Base-by-base conservation (phyloP, 2,113 vertebrate species). In the Notarius quadriscutis region DNA sequence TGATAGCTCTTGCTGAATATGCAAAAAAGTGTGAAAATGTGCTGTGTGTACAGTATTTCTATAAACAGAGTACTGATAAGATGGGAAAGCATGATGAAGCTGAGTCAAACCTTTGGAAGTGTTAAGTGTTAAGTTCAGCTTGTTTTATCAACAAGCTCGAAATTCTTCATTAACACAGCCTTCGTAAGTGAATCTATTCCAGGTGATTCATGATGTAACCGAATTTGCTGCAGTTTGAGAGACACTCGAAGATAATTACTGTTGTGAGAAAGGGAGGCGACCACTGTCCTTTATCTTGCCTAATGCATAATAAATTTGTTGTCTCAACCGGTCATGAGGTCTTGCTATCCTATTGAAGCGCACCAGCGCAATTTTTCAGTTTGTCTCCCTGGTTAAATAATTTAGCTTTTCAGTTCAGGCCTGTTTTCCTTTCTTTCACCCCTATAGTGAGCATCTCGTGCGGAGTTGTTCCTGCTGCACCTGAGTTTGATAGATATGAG, bases 231-330 rank as follows among this genome's bases (percentile, higher is more conserved):
- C 91, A 90, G 91, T 92, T 83, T 69, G 90, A 92, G 91, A 94
- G 90, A 89, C 90, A 92, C 91, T 84, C 74, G 90, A 90, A 87
- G 92, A 89, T 93, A 91, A 91, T 91, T 92, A 83, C 58, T 25
- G 89, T 92, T 92, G 90, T 93, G 89, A 90, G 92, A 88, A 90
- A 94, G 94, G 94, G 90, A 94, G 88, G 92, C 92, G 94, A 95
- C 95, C 94, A 94, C 94, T 95, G 94, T 93, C 92, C 94, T 95
- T 95, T 95, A 95, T 95, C 95, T 95, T 87, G 83, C 87, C 89
- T 91, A 91, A 90, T 93, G 92, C 94, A 94, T 95, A 94, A 94
- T 94, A 95, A 94, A 95, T 95, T 92, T 94, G 89, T 91, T 90
- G 88, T 90, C 91, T 91, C 88, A 92, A 89, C 92, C 91, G 91